phyloP scores from a whole-genome alignment of 2,888 invertebrate species.

The Archips xylosteana region DNA sequence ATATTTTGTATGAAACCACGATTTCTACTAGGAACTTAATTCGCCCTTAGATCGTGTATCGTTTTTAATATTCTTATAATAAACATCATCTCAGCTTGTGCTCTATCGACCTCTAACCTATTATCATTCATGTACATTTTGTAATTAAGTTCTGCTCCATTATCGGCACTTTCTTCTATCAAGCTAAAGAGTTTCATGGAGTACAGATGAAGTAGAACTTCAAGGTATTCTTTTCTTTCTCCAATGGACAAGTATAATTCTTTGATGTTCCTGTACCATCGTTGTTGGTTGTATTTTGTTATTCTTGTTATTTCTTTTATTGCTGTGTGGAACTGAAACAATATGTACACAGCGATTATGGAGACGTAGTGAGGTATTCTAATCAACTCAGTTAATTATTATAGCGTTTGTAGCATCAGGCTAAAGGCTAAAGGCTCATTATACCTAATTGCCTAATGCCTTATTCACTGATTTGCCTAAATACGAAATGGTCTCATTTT shows the following conservation, averaged over 20 bases:
- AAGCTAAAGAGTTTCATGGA: conserved; percentile 56
- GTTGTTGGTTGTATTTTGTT: conserved; percentile 61
- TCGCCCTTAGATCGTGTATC: conserved; percentile 37
- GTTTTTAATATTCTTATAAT: conserved; percentile 57
- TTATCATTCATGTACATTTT: conserved; percentile 53
- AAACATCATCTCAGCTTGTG: conserved; percentile 57
- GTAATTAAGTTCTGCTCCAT: conserved; percentile 56
- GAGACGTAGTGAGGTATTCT: too few species aligned
- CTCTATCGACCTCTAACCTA: conserved; percentile 50
- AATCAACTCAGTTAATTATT: too few species aligned
- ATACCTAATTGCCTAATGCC: too few species aligned
- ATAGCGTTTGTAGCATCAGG: too few species aligned
- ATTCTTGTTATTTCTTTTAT: conserved; percentile 62
- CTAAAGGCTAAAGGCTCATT: too few species aligned
- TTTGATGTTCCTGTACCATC: conserved; percentile 65
- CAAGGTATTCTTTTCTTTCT: conserved; percentile 51
- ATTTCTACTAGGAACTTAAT: neutral
- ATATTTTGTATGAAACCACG: neutral
- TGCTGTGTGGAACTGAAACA: conserved; percentile 65
- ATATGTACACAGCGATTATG: too few species aligned
- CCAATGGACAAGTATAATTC: conserved; percentile 56
- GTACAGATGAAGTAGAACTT: conserved; percentile 62
- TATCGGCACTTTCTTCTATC: conserved; percentile 59
- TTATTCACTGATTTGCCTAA: too few species aligned
- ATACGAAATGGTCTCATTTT: too few species aligned